Base-by-base conservation (phyloP, 2,797 vertebrate genomes). In the Dallia pectoralis region DNA sequence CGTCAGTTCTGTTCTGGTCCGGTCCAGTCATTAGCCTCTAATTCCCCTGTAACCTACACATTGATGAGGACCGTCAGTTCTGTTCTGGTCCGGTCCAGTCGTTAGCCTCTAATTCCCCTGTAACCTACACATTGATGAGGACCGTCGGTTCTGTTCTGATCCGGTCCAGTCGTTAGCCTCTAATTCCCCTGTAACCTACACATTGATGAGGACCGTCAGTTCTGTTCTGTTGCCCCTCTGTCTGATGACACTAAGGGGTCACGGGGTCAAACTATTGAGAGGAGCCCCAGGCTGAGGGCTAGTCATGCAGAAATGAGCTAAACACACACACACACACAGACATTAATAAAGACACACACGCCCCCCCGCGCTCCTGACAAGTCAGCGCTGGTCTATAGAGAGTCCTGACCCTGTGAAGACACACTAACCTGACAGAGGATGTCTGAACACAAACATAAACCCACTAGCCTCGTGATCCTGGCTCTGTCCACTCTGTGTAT, bases 191-290 rank as follows among this genome's bases (percentile, higher is more conserved):
- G 80, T 69, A 25, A 29, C 69, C 72, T 72, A 69, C 70, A 75
- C 47, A 59, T 49, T 67, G 64, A 56, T 3, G 15, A 44, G 62
- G 74, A 84, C 72, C 14, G 56, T 81, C 74, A 70, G 63, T 77
- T 77, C 81, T 67, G 63, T 77, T 77, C 81, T 79, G 77, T 85
- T 82, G 67, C 84, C 87, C 90, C 90, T 91, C 91, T 92, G 90
- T 93, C 92, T 93, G 86, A 90, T 91, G 91, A 92, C 91, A 87
- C 87, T 81, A 84, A 89, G 89, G 90, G 94, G 92, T 92, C 89
- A 90, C 76, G 82, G 92, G 94, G 93, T 94, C 93, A 94, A 92
- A 91, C 89, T 84, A 88, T 91, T 90, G 89, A 89, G 89, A 86
- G 80, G 91, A 88, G 85, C 86, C 85, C 83, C 79, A 85, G 82